Base-by-base conservation (phyloP, 2,797 vertebrate genomes). In the Megalops cyprinoides region DNA sequence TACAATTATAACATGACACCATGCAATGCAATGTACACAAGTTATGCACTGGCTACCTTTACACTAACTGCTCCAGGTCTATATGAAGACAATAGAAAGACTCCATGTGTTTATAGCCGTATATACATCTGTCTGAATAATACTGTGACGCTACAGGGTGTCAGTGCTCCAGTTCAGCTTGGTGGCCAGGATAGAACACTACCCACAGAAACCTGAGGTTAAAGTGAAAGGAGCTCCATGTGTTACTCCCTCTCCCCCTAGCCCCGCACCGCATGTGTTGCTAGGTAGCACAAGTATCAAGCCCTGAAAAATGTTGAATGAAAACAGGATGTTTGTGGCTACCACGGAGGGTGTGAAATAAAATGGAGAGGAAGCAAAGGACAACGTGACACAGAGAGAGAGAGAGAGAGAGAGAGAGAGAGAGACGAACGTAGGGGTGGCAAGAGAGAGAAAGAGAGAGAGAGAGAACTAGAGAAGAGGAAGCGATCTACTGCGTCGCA, bases 281-380 rank as follows among this genome's bases (percentile, higher is more conserved):
- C 48, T 34, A 39, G 28, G 55, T 60, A 58, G 56, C 8, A 0
- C 0, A n/a, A 8, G 42, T 28, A 5, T 25, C 55, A 44, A 31
- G 25, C 23, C 55, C 53, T 28, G 4, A 1, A 20, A 56, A 58
- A 53, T 28, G 49, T 42, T 62, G 55, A 78, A 62, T 78, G 76
- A 48, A 44, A 44, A 62, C 55, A 60, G 74, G 74, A 76, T 55
- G 74, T 55, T 56, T 55, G 48, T 55, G 48, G 74, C 31, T 3
- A 23, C 49, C 12, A 15, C 28, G 3, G 74, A 76, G 39, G 6
- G 31, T 37, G 49, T 76, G 34, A 76, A 56, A 34, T 76, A 23
- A 62, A 60, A 62, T 25, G 12, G 10, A 28, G 10, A 62, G 76
- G 76, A 46, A 78, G 56, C 62, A 39, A 34, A 55, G 74, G 10